Evolutionary conservation across 2,797 vertebrate species (phyloP).

Genomic region (Carcharodon carcharias): DNA sequence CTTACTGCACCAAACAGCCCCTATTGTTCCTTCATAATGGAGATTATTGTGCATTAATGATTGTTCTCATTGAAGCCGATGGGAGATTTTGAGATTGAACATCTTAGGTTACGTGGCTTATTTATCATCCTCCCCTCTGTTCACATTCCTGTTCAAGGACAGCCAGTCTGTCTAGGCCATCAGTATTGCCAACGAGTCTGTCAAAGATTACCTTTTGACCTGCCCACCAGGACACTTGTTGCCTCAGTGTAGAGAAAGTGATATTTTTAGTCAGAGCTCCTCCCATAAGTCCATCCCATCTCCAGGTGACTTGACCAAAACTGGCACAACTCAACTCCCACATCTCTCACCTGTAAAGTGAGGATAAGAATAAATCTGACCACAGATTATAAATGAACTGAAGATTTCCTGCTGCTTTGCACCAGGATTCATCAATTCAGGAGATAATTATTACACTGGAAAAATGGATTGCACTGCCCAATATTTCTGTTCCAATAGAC

Average conservation of each 20-base stretch:
- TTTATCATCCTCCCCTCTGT: neutral
- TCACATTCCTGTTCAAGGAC: neutral
- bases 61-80: neutral
- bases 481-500: neutral
- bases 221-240: neutral
- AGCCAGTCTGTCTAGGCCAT: neutral
- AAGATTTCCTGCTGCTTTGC: neutral
- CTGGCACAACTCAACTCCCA: too few relatives aligned
- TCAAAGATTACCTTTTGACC: neutral
- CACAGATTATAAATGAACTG: neutral
- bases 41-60: slow-evolving; percentile 34
- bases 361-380: neutral
- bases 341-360: neutral
- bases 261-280: neutral
- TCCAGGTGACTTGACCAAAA: neutral
- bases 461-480: neutral
- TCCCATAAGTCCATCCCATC: neutral
- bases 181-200: neutral
- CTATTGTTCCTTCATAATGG: slow-evolving; percentile 22
- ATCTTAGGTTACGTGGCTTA: slow-evolving; percentile 3
- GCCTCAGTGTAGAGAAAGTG: neutral
- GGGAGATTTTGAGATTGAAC: slow-evolving; percentile 26
- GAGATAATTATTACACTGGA: neutral
- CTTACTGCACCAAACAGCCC: slow-evolving; percentile 16
- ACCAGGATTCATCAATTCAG: neutral